These are phyloP conservation scores for Pseudopleuronectes americanus DNA, from an alignment of 2,797 vertebrate species.

Conservation along the genomic window DNA sequence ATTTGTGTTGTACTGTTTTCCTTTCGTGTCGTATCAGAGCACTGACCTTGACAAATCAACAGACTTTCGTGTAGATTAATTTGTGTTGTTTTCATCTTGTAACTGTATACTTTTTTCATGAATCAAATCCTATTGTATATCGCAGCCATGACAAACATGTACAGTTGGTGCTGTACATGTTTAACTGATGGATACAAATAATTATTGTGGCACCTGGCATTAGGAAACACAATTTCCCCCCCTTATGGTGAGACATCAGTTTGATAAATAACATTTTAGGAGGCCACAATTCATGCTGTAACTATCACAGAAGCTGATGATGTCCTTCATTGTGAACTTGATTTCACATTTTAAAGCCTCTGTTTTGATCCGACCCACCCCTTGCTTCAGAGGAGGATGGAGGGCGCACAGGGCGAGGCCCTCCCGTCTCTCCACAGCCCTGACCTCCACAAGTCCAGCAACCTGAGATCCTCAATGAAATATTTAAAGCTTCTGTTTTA, in stretches of 20 bases:
- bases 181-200: too few species aligned
- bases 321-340: slow-evolving; percentile 1
- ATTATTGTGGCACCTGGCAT: not conserved
- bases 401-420: slow-evolving; percentile 33
- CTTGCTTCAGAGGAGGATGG: not conserved
- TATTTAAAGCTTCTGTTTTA: slow-evolving; percentile 84
- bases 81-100: too few species aligned
- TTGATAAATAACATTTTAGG: too few species aligned
- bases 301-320: not conserved
- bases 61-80: too few species aligned
- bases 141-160: not conserved
- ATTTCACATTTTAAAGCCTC: slow-evolving; percentile 4
- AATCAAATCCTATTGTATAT: too few species aligned
- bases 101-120: too few species aligned
- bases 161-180: not conserved
- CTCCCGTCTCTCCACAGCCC: slow-evolving; percentile 58
- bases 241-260: not conserved
- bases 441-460: slow-evolving; percentile 83
- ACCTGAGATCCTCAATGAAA: slow-evolving; percentile 86
- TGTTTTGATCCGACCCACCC: too few species aligned
- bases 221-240: not conserved
- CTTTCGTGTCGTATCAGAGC: too few species aligned
- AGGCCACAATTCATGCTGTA: too few species aligned
- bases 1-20: too few species aligned
- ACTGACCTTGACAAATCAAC: too few species aligned